Evolutionary conservation across 2,888 invertebrate species (phyloP).

Genomic region (Diarsia rubi): DNA sequence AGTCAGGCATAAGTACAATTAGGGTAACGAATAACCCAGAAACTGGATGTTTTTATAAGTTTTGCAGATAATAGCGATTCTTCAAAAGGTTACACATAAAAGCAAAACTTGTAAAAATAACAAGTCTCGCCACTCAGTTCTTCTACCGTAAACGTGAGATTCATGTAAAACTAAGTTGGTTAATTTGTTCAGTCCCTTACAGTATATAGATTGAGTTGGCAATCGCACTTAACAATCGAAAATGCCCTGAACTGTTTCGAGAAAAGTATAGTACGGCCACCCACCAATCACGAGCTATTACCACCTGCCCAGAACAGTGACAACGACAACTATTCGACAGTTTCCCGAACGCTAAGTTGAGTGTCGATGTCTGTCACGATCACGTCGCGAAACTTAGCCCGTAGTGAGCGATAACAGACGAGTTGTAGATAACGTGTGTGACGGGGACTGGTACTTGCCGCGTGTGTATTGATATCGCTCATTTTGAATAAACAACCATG

Average conservation of each 20-base stretch:
- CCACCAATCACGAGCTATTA: neutral
- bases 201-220: too few species aligned
- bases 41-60: neutral
- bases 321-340: neutral
- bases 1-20: neutral
- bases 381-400: constrained; percentile 10
- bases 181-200: too few species aligned
- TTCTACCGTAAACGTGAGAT: too few species aligned
- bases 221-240: too few species aligned
- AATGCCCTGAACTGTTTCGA: too few species aligned
- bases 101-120: too few species aligned
- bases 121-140: too few species aligned
- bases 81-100: neutral
- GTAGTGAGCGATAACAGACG: neutral
- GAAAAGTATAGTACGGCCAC: too few species aligned
- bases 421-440: constrained; percentile 7
- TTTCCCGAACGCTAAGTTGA: neutral
- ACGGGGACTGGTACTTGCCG: neutral
- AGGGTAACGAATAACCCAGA: neutral
- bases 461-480: neutral
- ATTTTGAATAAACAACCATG: neutral
- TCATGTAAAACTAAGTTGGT: too few species aligned
- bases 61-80: neutral
- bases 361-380: constrained; percentile 10
- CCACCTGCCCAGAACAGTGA: neutral